A percentile compares a stretch with the other conserved stretches of the same genome.
These are phyloP conservation scores for Sarcoramphus papa DNA, from an alignment of 2,797 vertebrate species.

Conservation along the genomic window DNA sequence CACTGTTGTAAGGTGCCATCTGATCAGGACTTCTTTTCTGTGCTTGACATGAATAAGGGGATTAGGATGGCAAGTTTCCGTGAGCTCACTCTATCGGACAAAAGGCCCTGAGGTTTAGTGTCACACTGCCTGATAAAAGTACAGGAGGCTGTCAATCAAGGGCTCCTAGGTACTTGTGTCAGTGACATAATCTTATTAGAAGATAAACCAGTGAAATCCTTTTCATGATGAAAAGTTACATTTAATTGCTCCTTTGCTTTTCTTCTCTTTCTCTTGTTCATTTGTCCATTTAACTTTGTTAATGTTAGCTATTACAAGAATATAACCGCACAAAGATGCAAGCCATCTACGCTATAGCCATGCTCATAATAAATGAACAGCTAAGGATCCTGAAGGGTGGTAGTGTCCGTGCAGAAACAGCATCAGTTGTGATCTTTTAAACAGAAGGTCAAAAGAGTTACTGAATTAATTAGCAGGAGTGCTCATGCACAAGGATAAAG, in stretches of 20 bases:
- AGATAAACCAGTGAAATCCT: constrained; percentile 84
- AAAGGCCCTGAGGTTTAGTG: constrained; percentile 88
- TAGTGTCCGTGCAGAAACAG: neutral
- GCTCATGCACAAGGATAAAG: neutral
- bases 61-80: constrained; percentile 98
- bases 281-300: constrained; percentile 64
- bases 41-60: constrained; percentile 97
- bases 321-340: constrained; percentile 41
- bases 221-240: constrained; percentile 84
- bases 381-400: neutral
- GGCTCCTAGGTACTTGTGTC: constrained; percentile 86
- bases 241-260: constrained; percentile 76
- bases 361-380: fast-evolving
- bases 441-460: constrained; percentile 2
- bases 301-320: constrained; percentile 64
- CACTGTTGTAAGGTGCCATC: constrained; percentile 84
- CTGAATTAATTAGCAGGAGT: constrained; percentile 20
- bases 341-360: neutral
- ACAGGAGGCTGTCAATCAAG: constrained; percentile 95
- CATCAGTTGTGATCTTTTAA: neutral
- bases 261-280: constrained; percentile 55
- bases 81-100: constrained; percentile 90
- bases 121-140: constrained; percentile 95
- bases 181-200: constrained; percentile 94
- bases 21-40: constrained; percentile 87